phyloP scores from a whole-genome alignment of 2,113 vertebrate species.

The Amphilophus citrinellus region DNA sequence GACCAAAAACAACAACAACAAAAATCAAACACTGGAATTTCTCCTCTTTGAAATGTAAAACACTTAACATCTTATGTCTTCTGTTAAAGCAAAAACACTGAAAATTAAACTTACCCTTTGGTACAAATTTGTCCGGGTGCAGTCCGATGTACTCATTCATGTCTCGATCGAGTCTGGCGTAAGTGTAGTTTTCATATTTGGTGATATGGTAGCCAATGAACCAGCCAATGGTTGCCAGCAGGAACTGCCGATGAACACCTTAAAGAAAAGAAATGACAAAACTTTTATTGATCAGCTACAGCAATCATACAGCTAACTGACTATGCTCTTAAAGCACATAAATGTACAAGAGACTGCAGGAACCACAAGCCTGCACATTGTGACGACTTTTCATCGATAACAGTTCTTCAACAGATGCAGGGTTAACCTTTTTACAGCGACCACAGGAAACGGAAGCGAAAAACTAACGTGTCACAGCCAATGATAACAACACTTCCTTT shows the following conservation, averaged over 20 bases:
- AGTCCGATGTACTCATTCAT: constrained; percentile 83
- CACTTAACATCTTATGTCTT: neutral
- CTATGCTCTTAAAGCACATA: neutral
- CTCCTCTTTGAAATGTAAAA: too few species aligned
- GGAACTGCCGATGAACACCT: constrained; percentile 91
- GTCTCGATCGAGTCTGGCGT: constrained; percentile 85
- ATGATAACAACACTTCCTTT: neutral
- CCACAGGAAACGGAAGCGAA: neutral
- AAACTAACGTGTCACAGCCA: neutral
- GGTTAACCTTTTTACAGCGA: too few species aligned
- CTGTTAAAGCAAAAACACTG: fast-evolving
- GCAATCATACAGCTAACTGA: neutral
- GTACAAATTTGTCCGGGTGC: constrained; percentile 84
- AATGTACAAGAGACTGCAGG: neutral
- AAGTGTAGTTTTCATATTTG: constrained; percentile 82
- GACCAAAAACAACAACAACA: too few species aligned
- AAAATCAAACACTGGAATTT: too few species aligned
- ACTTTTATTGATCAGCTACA: neutral
- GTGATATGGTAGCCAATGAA: constrained; percentile 87
- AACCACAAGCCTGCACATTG: neutral
- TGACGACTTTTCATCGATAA: neutral
- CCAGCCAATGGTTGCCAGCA: constrained; percentile 82
- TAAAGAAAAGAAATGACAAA: constrained; percentile 1
- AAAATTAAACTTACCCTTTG: constrained; percentile 75
- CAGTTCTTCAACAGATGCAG: neutral